Evolutionary conservation across 1,140 invertebrate genomes (phyloP).

Genomic region (Drosophila kurseongensis): DNA sequence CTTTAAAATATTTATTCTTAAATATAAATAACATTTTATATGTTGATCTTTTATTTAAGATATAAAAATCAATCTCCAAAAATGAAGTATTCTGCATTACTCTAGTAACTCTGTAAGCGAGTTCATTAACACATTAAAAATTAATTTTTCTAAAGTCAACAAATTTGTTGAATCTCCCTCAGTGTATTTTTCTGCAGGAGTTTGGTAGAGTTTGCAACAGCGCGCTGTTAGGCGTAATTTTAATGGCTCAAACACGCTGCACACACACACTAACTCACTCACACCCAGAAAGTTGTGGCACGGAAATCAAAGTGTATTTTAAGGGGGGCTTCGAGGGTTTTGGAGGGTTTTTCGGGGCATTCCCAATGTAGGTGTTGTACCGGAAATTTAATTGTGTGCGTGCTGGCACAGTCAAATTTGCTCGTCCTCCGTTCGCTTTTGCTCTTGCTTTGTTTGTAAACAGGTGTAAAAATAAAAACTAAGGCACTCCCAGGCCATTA

Average conservation of each 20-base stretch:
- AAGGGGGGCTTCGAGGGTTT: constrained; percentile 4
- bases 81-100: too few species aligned
- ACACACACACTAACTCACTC: constrained; percentile 21
- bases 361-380: constrained; percentile 60
- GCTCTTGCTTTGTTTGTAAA: constrained; percentile 65
- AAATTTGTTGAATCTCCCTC: neutral
- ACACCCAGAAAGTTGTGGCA: constrained; percentile 22
- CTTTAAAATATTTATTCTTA: too few species aligned
- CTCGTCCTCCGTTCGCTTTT: constrained; percentile 20
- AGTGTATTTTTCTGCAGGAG: constrained; percentile 40
- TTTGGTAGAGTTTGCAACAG: constrained; percentile 52
- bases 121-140: too few species aligned
- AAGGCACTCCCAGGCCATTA: constrained; percentile 67
- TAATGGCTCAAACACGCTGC: constrained; percentile 76
- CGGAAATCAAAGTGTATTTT: constrained; percentile 74
- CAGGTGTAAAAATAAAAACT: constrained; percentile 83
- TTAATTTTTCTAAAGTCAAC: too few species aligned
- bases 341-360: constrained; percentile 12
- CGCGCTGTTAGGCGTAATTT: constrained; percentile 74
- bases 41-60: too few species aligned
- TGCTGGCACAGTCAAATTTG: constrained; percentile 74
- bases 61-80: too few species aligned
- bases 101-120: too few species aligned
- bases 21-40: too few species aligned
- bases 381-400: constrained; percentile 83